Base-by-base conservation (phyloP, 2,113 vertebrate species). In the Baryphthengus martii region DNA sequence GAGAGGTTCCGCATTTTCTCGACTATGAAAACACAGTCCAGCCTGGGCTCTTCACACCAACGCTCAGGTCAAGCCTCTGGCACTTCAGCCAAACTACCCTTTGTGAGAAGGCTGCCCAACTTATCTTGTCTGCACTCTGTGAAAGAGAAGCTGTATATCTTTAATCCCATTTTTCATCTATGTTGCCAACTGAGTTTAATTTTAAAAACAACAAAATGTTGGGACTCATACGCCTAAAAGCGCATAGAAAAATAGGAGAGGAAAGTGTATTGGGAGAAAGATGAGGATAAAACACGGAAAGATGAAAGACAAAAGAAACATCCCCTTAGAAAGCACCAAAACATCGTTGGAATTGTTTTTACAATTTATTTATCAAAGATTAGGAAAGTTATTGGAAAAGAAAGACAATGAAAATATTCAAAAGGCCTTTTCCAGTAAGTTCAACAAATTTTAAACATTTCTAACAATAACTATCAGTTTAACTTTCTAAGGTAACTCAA, bases 31-130 rank as follows among this genome's bases (percentile, higher is more conserved):
- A 14, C 2, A 2, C 58, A 72, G 8, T 9, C 44, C 52, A 29
- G 66, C 19, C 18, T 84, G 9, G 17, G 21, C 10, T 73, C 6
- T 68, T 72, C 59, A 31, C 5, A 40, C 29, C 29, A 49, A 28
- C 8, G 31, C 19, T 28, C 14, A 59, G 33, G n/a, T 52, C 33
- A 73, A 5, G 10, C 21, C 12, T 9, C 37, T 42, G 14, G 26
- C 14, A 76, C 9, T 44, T 0, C 0, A 31, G 14, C 13, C 24
- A 63, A 85, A 53, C 11, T 39, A 61, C 3, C 5, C 10, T 8
- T 25, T 17, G 8, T 24, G 25, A 12, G 20, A 21, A 73, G 16
- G 21, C 15, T 77, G 19, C 42, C 26, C 13, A 17, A 4, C 11
- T 37, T 28, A 25, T 7, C 55, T 79, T 71, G 6, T 44, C 58